Base-by-base conservation (phyloP, 2,113 vertebrate genomes). In the Thalassoma bifasciatum region DNA sequence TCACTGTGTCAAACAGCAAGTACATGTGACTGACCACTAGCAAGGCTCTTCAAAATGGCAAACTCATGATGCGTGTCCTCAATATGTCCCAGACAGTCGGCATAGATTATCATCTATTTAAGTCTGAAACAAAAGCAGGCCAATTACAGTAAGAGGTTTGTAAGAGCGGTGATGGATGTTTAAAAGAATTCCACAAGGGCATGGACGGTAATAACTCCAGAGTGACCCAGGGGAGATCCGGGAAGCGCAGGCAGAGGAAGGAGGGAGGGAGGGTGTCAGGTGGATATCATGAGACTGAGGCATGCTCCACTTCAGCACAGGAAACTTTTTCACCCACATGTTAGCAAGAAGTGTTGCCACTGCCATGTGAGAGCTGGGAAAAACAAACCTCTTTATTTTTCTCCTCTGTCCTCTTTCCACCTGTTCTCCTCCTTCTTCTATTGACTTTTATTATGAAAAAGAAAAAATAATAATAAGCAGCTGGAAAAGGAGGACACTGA, bases 201-300 rank as follows among this genome's bases (percentile, higher is more conserved):
- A 65, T 0, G 22, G 60, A 58, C 47, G 61, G 83, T 89, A 85
- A 88, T 86, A 88, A 90, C 81, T 88, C 77, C 57, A 75, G 78
- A 66, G 24, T 75, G 75, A 75, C 66, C 73, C 84, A 52, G 62
- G 79, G 72, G 74, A 71, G 66, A 81, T 81, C 56, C 62, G 53
- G 73, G 79, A 68, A 86, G 49, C 37, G 23, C 44, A 71, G 68
- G 60, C 13, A 37, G 82, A 51, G 75, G 60, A 22, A 36, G 64
- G 56, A 67, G 14, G 70, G 57, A 52, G 67, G 62, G 23, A 51
- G 66, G 46, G 69, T 83, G 89, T 93, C 92, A 92, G 92, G 93
- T 93, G 93, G 86, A 88, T 71, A 88, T 93, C 92, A 94, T 93
- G 91, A 86, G 93, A 93, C 86, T n/a, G 64, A 72, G 77, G 66